A percentile compares a stretch with the other conserved stretches of the same genome.
Evolutionary conservation across 2,888 invertebrate genomes (phyloP).

Genomic region (Orthosia cruda): DNA sequence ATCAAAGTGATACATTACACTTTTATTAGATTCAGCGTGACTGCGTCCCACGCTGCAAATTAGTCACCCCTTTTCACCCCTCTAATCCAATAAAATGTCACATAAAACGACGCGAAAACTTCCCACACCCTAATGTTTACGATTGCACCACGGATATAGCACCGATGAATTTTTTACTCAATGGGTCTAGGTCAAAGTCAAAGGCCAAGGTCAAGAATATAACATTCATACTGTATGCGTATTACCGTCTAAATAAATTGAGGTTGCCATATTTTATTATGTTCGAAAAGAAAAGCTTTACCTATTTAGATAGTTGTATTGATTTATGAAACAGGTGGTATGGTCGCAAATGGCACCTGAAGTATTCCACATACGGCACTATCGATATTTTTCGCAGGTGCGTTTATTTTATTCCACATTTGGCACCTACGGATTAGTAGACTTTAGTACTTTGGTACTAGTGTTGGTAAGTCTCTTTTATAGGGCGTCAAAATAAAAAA

Average conservation of each 20-base stretch:
- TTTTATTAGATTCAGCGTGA: not conserved
- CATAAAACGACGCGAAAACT: not conserved
- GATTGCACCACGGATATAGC: constrained; percentile 7
- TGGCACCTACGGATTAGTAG: no score
- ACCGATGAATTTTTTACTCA: constrained; percentile 50
- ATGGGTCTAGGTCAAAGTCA: constrained; percentile 24
- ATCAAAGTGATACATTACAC: not conserved
- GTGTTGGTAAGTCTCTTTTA: no score
- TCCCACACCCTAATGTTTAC: constrained; percentile 31
- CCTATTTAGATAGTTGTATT: not conserved
- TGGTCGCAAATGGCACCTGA: no score
- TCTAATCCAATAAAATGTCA: constrained; percentile 27
- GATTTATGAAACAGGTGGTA: not conserved
- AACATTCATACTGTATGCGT: constrained; percentile 7
- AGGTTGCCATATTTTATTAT: not conserved
- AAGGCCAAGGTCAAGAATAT: constrained; percentile 35
- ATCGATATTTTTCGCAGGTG: no score
- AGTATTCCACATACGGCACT: no score
- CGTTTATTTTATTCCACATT: no score
- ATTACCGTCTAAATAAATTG: not conserved
- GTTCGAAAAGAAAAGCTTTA: not conserved
- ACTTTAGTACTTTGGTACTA: no score
- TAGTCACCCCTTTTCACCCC: constrained; percentile 10
- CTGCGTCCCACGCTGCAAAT: not conserved
- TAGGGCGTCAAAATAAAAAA: no score